These are phyloP conservation scores for Lumbricus terrestris DNA, from an alignment of 2,888 invertebrate genomes.

Conservation along the genomic window DNA sequence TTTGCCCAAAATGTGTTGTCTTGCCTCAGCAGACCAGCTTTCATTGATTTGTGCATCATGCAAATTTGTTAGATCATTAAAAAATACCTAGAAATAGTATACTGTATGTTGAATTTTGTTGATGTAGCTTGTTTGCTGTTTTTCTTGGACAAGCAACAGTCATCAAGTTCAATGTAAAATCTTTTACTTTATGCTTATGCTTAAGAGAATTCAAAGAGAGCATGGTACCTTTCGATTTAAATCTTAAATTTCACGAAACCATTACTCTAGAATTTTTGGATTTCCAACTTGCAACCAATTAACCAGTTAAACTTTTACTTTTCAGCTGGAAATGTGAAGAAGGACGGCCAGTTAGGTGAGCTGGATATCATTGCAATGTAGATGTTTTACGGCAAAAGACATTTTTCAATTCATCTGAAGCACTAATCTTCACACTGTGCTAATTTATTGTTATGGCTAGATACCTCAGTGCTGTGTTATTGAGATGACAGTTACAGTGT, in stretches of 20 bases:
- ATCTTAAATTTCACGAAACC: too few species aligned
- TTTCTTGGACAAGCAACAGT: neutral
- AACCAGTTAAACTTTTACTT: slow-evolving; percentile 29
- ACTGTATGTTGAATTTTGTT: neutral
- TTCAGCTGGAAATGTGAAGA: slow-evolving; percentile 89
- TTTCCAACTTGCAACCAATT: neutral
- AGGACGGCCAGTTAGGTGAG: slow-evolving; percentile 96
- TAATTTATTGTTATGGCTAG: neutral
- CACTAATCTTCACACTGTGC: neutral
- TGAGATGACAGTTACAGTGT: neutral
- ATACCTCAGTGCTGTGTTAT: neutral
- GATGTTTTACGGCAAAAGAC: neutral
- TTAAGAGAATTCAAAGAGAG: neutral
- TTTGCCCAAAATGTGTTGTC: too few species aligned
- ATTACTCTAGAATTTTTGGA: neutral
- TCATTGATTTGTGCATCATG: too few species aligned
- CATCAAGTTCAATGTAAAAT: neutral
- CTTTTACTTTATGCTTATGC: neutral
- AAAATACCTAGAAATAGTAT: neutral
- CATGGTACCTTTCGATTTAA: neutral
- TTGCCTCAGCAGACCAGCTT: too few species aligned
- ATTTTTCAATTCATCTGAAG: neutral
- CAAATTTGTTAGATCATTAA: neutral
- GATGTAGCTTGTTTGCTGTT: neutral
- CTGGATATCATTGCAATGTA: neutral